Evolutionary conservation across 2,888 invertebrate genomes (phyloP).

Genomic region (Tipula unca): DNA sequence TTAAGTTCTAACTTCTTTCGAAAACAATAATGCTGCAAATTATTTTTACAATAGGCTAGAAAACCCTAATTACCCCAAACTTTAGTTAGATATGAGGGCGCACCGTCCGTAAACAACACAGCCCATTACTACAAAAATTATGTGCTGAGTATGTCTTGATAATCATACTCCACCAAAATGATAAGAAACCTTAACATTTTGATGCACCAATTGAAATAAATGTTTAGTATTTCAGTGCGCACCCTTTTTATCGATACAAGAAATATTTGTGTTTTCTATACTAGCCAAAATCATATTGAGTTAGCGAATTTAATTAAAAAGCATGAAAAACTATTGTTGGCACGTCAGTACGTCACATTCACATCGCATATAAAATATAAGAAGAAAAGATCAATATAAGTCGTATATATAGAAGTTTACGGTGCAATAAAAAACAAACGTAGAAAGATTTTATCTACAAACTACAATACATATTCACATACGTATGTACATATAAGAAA

Average conservation of each 20-base stretch:
- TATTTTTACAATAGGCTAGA: too few species aligned
- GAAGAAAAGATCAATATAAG: neutral
- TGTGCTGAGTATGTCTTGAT: constrained; percentile 82
- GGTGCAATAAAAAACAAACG: neutral
- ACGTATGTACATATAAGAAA: neutral
- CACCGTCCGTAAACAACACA: constrained; percentile 37
- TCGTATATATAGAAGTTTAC: neutral
- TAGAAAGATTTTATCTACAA: neutral
- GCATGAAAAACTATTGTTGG: neutral
- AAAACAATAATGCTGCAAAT: too few species aligned
- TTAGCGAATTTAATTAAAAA: neutral
- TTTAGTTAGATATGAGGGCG: neutral
- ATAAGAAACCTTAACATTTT: neutral
- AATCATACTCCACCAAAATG: constrained; percentile 60
- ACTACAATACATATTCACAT: neutral
- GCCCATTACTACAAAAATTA: constrained; percentile 65
- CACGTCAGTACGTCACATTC: neutral
- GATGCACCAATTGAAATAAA: neutral
- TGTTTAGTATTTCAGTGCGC: neutral
- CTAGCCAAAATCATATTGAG: neutral
- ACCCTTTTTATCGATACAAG: neutral
- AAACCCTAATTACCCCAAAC: too few species aligned
- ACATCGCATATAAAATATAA: neutral
- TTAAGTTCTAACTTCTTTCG: too few species aligned
- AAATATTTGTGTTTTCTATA: neutral